A percentile compares a stretch with the other conserved stretches of the same genome.
These are phyloP conservation scores for Dallia pectoralis DNA, from an alignment of 2,797 vertebrate species.

Conservation along the genomic window DNA sequence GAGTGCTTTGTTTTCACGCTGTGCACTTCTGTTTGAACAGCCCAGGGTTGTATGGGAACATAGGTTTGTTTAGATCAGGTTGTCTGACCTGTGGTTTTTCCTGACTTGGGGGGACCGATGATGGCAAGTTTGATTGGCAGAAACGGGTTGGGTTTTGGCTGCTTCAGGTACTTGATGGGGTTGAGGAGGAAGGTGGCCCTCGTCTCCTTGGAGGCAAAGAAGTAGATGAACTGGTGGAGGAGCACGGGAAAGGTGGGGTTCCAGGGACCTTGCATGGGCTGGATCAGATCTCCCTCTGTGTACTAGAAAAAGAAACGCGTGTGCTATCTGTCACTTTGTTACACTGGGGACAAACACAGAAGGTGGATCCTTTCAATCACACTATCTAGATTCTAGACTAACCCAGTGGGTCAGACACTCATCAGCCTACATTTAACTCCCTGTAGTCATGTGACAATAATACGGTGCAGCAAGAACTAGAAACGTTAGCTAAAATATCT, in stretches of 20 bases:
- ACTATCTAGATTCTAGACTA: not conserved
- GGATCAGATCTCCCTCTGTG: conserved; percentile 80
- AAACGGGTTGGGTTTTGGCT: conserved; percentile 77
- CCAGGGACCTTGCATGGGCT: conserved; percentile 72
- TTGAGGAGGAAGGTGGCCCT: conserved; percentile 84
- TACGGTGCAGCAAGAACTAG: too few species aligned
- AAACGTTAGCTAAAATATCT: too few species aligned
- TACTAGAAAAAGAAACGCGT: conserved; percentile 59
- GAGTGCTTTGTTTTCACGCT: too few species aligned
- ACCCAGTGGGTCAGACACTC: too few species aligned
- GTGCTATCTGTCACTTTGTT: not conserved
- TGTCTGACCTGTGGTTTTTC: conserved; percentile 86
- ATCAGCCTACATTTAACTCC: too few species aligned
- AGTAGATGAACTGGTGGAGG: conserved; percentile 89
- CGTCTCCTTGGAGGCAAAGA: conserved; percentile 86
- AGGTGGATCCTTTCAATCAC: not conserved
- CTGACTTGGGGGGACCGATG: conserved; percentile 91
- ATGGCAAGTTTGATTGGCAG: conserved; percentile 85
- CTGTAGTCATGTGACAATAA: too few species aligned
- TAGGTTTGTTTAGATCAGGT: not conserved
- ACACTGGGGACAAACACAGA: not conserved
- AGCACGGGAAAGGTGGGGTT: conserved; percentile 76
- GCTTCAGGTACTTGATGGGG: conserved; percentile 89
- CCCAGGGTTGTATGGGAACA: not conserved
- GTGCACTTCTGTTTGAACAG: too few species aligned